Evolutionary conservation across 2,888 invertebrate species (phyloP).

Genomic region (Drosophila meridionalis): DNA sequence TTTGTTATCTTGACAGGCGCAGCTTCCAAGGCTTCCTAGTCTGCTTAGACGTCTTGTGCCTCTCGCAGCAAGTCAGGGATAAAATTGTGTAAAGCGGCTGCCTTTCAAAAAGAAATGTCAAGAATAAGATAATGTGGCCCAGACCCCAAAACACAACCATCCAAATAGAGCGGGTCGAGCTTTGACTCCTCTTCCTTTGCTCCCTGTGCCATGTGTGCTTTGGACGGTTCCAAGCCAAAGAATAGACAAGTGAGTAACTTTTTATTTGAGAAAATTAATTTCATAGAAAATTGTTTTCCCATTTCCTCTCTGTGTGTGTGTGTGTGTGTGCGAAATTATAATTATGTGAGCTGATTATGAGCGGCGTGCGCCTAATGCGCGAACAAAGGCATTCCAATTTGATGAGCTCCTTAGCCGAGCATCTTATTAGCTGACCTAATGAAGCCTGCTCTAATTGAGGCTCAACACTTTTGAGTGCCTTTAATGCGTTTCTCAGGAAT

Average conservation of each 20-base stretch:
- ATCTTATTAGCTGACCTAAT: slow-evolving; percentile 5
- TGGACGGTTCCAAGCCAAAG: slow-evolving; percentile 54
- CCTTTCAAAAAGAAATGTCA: slow-evolving; percentile 62
- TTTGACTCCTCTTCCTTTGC: neutral
- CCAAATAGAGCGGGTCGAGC: neutral
- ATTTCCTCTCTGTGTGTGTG: slow-evolving; percentile 4
- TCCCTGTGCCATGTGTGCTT: slow-evolving; percentile 43
- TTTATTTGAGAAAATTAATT: slow-evolving; percentile 72
- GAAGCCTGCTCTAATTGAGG: neutral
- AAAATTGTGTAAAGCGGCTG: slow-evolving; percentile 58
- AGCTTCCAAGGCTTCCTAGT: slow-evolving; percentile 51
- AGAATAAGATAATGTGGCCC: slow-evolving; percentile 68
- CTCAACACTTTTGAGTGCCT: neutral
- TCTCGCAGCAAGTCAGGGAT: slow-evolving; percentile 19
- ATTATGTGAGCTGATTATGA: slow-evolving; percentile 19
- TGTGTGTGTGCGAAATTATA: slow-evolving; percentile 14
- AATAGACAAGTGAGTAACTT: slow-evolving; percentile 72
- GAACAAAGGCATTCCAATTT: slow-evolving; percentile 15
- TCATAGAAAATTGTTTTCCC: slow-evolving; percentile 61
- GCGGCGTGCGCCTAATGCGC: neutral
- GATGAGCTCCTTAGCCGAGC: neutral
- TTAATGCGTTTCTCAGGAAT: neutral
- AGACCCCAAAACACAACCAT: slow-evolving; percentile 64
- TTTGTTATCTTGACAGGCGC: slow-evolving; percentile 74
- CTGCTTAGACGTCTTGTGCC: slow-evolving; percentile 32